Conservation (phyloP, 2,113 vertebrate genomes). For the Gymnarchus niloticus region DNA sequence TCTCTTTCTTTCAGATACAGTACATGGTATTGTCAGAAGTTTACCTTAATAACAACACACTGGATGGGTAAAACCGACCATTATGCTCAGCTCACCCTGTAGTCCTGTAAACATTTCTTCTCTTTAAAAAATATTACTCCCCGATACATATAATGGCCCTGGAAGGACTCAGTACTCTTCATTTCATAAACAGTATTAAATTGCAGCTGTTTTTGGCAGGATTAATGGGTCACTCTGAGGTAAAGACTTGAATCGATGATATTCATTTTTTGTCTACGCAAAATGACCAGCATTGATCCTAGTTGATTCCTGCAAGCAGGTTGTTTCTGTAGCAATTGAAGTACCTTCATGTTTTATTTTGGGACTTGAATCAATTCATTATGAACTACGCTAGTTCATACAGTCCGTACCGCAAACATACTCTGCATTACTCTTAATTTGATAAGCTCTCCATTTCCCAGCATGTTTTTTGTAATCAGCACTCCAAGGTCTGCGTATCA, state of each 20-base stretch:
- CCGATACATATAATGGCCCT: neutral
- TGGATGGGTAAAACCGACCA: neutral
- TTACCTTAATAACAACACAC: neutral
- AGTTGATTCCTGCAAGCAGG: neutral
- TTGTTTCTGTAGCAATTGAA: neutral
- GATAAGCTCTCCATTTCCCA: slow-evolving; percentile 45
- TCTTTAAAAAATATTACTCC: neutral
- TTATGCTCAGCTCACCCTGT: neutral
- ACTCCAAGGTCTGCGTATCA: slow-evolving; percentile 59
- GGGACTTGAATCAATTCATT: too few species aligned
- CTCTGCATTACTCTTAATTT: slow-evolving; percentile 48
- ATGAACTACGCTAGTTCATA: too few species aligned
- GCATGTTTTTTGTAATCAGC: slow-evolving; percentile 44
- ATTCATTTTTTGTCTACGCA: neutral
- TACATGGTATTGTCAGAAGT: neutral
- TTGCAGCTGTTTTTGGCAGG: neutral
- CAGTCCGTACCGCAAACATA: neutral
- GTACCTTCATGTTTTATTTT: neutral
- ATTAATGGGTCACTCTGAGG: neutral
- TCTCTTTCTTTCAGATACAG: neutral
- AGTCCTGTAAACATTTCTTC: too few species aligned
- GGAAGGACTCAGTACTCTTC: neutral
- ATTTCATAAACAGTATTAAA: neutral
- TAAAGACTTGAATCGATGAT: neutral
- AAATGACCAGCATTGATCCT: neutral